Evolutionary conservation across 2,113 vertebrate species (phyloP).

Genomic region (Pomatostomus ruficeps): DNA sequence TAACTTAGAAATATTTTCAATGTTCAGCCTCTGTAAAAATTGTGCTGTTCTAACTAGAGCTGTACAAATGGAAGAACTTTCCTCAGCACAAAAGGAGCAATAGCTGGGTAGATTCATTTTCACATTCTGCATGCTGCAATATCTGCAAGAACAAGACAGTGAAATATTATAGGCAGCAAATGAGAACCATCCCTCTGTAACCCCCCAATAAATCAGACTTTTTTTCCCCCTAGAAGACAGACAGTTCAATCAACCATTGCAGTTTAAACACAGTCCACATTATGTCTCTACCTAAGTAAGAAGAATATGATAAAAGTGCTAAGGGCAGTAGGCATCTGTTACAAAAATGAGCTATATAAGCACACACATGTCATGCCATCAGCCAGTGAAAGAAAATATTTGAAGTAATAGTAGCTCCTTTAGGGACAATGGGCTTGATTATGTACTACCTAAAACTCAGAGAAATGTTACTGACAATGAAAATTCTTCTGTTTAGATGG

Average conservation of each 20-base stretch:
- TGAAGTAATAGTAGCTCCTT: background rate
- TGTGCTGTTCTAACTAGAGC: background rate
- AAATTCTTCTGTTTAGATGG: background rate
- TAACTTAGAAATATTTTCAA: background rate
- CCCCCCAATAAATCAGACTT: background rate
- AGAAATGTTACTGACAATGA: background rate
- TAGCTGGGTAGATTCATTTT: background rate
- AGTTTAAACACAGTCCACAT: background rate
- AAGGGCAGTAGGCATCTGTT: background rate
- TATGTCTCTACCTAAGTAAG: background rate
- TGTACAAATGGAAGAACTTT: background rate
- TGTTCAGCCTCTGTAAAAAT: background rate
- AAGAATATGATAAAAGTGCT: background rate
- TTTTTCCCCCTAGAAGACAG: background rate
- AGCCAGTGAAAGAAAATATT: background rate
- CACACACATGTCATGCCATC: background rate
- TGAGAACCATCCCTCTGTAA: background rate
- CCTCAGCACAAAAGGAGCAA: background rate
- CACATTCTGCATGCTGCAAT: background rate
- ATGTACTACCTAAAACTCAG: background rate
- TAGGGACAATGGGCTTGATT: background rate
- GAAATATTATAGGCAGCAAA: slow-evolving; percentile 26
- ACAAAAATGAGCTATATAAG: background rate
- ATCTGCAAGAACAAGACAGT: slow-evolving; percentile 14
- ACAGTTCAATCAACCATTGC: background rate